phyloP scores from a whole-genome alignment of 2,113 vertebrate genomes.

The Varanus salvator region DNA sequence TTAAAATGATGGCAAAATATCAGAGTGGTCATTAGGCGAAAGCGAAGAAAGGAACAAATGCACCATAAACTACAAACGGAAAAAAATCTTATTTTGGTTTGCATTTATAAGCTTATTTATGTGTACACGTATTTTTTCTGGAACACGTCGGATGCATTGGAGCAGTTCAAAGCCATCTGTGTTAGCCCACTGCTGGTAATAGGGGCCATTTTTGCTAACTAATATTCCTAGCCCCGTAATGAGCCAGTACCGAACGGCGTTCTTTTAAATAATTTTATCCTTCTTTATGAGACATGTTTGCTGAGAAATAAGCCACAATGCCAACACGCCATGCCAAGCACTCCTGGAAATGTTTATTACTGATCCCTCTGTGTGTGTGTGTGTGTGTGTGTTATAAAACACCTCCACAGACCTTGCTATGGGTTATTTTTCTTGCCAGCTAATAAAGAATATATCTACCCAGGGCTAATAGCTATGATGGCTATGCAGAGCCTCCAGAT shows the following conservation, averaged over 20 bases:
- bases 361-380: not conserved
- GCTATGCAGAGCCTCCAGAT: not conserved
- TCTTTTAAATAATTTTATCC: constrained; percentile 66
- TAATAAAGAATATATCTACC: not conserved
- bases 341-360: constrained; percentile 18
- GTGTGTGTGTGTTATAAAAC: not conserved
- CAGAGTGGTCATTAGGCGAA: constrained; percentile 57
- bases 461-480: not conserved
- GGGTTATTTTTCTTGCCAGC: not conserved
- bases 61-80: constrained; percentile 55
- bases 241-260: constrained; percentile 58
- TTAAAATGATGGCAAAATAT: constrained; percentile 35
- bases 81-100: constrained; percentile 63
- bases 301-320: constrained; percentile 54
- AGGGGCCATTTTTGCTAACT: constrained; percentile 51
- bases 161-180: constrained; percentile 49
- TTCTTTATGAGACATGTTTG: constrained; percentile 57
- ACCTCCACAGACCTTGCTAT: not conserved
- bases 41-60: not conserved
- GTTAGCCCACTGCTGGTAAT: constrained; percentile 44
- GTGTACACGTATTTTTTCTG: constrained; percentile 48
- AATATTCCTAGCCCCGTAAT: constrained; percentile 45
- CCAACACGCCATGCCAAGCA: constrained; percentile 59
- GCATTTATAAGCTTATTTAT: constrained; percentile 49
- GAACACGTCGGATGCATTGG: constrained; percentile 47